A percentile compares a stretch with the other conserved stretches of the same genome.
phyloP scores from a whole-genome alignment of 64 coral and sea anemone species.

The Pocillopora verrucosa region DNA sequence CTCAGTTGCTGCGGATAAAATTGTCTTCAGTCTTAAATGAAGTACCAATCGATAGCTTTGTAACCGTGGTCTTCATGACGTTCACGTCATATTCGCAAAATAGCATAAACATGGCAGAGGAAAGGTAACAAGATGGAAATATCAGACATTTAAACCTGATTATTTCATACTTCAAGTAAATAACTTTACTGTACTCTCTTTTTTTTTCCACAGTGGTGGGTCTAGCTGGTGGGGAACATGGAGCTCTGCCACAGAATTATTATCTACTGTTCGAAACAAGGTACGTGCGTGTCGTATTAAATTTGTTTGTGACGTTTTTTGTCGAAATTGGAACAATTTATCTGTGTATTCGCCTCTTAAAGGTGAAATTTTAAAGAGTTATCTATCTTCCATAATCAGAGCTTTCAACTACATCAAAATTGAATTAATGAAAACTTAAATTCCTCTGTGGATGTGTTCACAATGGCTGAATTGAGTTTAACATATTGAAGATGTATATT shows the following conservation, averaged over 20 bases:
- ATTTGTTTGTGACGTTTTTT: not conserved
- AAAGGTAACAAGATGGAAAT: slow-evolving; percentile 55
- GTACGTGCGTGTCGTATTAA: not conserved
- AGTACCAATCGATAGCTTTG: not conserved
- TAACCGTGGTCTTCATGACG: not conserved
- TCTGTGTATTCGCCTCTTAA: not conserved
- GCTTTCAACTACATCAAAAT: no score
- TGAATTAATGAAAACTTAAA: no score
- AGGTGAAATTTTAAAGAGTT: no score
- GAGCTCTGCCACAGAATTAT: slow-evolving; percentile 49
- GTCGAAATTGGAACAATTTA: not conserved
- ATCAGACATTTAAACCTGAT: not conserved
- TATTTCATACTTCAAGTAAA: not conserved
- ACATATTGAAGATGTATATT: no score
- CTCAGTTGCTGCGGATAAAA: no score
- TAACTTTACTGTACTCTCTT: not conserved
- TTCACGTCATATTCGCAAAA: not conserved
- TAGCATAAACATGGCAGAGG: slow-evolving; percentile 80
- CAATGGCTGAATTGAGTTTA: no score
- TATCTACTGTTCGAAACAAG: slow-evolving; percentile 76
- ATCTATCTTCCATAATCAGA: no score
- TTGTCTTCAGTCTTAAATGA: not conserved
- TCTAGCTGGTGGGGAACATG: slow-evolving; percentile 84
- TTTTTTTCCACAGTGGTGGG: slow-evolving; percentile 70
- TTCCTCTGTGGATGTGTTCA: no score